Percentiles rank a stretch among this genome's conserved stretches.
Conservation (phyloP, 2,113 vertebrate genomes). For the Haemorhous mexicanus region DNA sequence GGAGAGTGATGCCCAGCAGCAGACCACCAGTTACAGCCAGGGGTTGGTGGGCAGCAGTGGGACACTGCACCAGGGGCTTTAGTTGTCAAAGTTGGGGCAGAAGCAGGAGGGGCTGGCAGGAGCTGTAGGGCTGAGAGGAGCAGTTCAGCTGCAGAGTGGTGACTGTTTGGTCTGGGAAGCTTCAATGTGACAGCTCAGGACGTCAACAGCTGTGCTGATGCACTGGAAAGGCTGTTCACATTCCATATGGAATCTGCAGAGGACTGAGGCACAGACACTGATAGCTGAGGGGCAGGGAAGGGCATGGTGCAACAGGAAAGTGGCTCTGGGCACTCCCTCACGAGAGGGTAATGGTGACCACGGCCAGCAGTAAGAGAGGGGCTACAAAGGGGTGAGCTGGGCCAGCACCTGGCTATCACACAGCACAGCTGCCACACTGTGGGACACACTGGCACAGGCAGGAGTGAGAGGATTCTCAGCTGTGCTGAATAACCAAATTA, state of each 20-base stretch:
- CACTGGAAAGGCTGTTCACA: neutral
- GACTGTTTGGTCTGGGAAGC: neutral
- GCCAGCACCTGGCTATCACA: neutral
- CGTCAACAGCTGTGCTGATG: neutral
- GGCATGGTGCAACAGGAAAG: neutral
- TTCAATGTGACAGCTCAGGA: neutral
- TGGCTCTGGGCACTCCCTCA: neutral
- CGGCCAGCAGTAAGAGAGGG: neutral
- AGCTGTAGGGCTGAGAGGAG: neutral
- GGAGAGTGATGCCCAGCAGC: neutral
- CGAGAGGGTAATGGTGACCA: accelerated
- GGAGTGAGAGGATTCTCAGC: neutral
- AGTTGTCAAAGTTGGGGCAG: neutral
- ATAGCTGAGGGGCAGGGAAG: neutral
- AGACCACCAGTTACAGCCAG: neutral
- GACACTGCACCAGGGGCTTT: neutral
- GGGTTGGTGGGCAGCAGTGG: neutral
- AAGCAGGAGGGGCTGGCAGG: neutral
- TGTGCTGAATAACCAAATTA: neutral
- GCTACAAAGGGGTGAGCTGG: neutral
- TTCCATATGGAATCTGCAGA: neutral
- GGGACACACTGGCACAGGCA: neutral
- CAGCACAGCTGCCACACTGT: neutral
- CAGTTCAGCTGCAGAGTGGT: neutral
- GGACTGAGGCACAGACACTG: neutral